Conservation (phyloP, 2,797 vertebrate species). For the Periophthalmus magnuspinnatus region DNA sequence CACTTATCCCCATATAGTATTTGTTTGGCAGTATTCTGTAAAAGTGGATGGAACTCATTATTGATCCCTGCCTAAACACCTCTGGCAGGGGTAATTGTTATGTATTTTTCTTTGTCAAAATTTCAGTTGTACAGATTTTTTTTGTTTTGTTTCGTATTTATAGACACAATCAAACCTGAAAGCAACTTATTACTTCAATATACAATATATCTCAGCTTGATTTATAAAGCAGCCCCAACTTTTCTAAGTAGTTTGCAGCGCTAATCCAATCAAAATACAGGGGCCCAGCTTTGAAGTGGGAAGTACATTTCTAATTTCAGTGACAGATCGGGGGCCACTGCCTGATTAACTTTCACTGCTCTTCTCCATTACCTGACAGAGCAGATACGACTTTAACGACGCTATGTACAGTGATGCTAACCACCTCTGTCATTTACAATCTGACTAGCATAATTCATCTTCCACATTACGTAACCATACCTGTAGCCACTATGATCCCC, state of each 20-base stretch:
- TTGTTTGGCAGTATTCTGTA: too few relatives aligned
- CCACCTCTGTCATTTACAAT: conserved; percentile 17
- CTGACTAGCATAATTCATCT: conserved; percentile 13
- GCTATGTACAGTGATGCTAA: conserved; percentile 5
- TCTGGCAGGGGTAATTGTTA: neutral
- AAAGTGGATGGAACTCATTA: neutral
- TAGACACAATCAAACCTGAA: neutral
- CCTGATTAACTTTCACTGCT: conserved; percentile 38
- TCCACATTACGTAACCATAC: conserved; percentile 66
- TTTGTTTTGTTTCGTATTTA: too few relatives aligned
- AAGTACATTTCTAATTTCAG: conserved; percentile 37
- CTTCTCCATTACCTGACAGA: conserved; percentile 29
- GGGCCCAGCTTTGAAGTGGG: conserved; percentile 30
- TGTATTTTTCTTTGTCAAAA: too few relatives aligned
- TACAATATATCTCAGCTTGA: conserved; percentile 18
- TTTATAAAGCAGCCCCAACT: conserved; percentile 41
- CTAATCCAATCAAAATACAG: conserved; percentile 44
- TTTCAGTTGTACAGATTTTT: too few relatives aligned
- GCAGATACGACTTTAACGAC: conserved; percentile 14
- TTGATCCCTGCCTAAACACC: neutral
- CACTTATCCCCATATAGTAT: too few relatives aligned
- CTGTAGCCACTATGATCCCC: conserved; percentile 92
- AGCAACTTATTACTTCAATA: conserved; percentile 1
- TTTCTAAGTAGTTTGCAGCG: conserved; percentile 27
- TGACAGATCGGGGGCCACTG: conserved; percentile 48